Evolutionary conservation across 2,888 invertebrate genomes (phyloP), one percentile per base, ranked within the genome.

Genomic region (Azorinus chamasolen): DNA sequence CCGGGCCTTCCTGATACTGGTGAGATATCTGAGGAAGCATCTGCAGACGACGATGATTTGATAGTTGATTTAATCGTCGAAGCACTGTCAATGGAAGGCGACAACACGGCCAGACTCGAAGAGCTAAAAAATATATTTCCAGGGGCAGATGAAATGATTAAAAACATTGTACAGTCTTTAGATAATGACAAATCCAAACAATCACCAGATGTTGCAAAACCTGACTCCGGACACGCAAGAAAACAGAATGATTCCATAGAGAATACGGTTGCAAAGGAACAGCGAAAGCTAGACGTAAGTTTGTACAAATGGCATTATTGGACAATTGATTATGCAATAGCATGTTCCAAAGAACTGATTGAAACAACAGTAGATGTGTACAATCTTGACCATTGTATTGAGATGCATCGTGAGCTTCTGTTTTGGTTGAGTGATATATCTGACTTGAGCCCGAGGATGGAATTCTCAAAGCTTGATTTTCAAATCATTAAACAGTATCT

Each of bases 331-430:
- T 61, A 48, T 16, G 50, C 57, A 18, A 55, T 57, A 27, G 14
- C 18, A 39, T 37, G 55, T 48, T 55, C 65, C 22, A 55, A 55
- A 18, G 65, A 65, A 57, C 24, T 65, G 27, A 25, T 65, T 24
- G 48, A 22, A 14, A 37, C 39, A 16, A 48, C 48, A 16, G 57
- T 48, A 37, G 57, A 57, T 22, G 55, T 46, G 14, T 24, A 41
- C 22, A 37, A 50, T 61, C 20, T 61, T n/a, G 50, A 61, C 6
- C 18, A 14, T 8, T 50, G 61, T 27, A 61, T 61, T 1, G n/a
- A 16, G 32, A 22, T 37, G 6, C 61, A 61, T 27, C n/a, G 37
- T 4, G 50, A 48, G 1, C 12, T 61, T 0, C n/a, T 39, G 6
- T n/a, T 16, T 18, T 37, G 50, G 20, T 18, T 61, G 48, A 37